Conservation (phyloP, 2,113 vertebrate species). For the Hydrochoerus hydrochaeris region DNA sequence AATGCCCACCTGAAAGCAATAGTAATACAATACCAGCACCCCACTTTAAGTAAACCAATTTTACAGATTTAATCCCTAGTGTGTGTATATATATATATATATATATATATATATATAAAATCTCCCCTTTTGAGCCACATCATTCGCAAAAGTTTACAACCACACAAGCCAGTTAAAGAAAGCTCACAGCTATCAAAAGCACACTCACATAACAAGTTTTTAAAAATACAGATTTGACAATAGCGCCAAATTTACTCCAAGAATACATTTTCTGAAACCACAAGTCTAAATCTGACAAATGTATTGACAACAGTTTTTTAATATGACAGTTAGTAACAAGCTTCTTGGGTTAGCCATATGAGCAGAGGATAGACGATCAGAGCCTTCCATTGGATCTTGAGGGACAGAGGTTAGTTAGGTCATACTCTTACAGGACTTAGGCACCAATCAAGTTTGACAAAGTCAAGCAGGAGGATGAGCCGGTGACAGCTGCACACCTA, state of each 20-base stretch:
- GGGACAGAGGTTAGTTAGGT: conserved; percentile 41
- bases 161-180: conserved; percentile 69
- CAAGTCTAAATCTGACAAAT: conserved; percentile 60
- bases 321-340: conserved; percentile 52
- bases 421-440: conserved; percentile 29
- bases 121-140: conserved; percentile 45
- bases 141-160: conserved; percentile 67
- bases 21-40: conserved; percentile 56
- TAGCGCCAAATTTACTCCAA: conserved; percentile 54
- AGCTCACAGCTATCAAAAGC: conserved; percentile 67
- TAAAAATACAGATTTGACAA: conserved; percentile 61
- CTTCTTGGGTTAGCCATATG: conserved; percentile 39
- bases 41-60: conserved; percentile 50
- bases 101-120: neutral
- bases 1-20: conserved; percentile 57
- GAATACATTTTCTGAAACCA: conserved; percentile 66
- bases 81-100: neutral
- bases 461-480: conserved; percentile 40
- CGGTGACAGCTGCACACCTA: neutral
- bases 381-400: conserved; percentile 63
- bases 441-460: conserved; percentile 13
- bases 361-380: conserved; percentile 54
- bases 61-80: conserved; percentile 56
- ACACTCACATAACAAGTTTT: conserved; percentile 58
- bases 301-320: conserved; percentile 46